These are phyloP conservation scores for Paradoxurus hermaphroditus DNA, from an alignment of 2,113 vertebrate genomes.

Conservation along the genomic window DNA sequence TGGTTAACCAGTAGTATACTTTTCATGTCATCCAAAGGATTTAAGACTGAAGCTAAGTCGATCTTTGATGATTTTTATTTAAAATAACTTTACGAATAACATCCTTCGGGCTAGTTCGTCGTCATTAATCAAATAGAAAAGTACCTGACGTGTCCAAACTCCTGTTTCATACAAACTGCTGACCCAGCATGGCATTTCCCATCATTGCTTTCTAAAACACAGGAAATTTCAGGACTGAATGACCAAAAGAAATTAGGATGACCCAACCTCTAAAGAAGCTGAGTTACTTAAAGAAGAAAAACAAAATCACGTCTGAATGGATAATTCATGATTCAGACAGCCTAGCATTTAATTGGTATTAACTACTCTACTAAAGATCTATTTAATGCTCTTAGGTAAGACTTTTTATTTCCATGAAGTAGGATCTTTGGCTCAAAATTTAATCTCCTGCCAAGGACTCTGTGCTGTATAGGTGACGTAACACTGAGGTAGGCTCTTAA, in stretches of 20 bases:
- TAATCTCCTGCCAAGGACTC: constrained; percentile 66
- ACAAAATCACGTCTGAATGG: constrained; percentile 57
- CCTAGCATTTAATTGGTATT: constrained; percentile 65
- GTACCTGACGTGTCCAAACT: background rate
- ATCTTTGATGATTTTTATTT: constrained; percentile 45
- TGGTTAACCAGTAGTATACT: background rate
- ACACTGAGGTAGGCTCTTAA: constrained; percentile 65
- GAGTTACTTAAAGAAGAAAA: constrained; percentile 65
- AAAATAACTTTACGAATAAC: constrained; percentile 33
- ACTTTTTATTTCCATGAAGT: constrained; percentile 72
- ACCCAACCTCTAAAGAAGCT: constrained; percentile 12
- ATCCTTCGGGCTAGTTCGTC: background rate
- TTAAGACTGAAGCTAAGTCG: constrained; percentile 42
- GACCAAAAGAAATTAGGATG: constrained; percentile 39
- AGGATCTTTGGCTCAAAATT: constrained; percentile 73
- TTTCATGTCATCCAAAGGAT: constrained; percentile 16
- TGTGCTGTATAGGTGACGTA: constrained; percentile 61
- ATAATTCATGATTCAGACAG: constrained; percentile 65
- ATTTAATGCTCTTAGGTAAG: constrained; percentile 72
- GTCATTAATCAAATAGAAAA: constrained; percentile 30
- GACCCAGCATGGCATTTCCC: constrained; percentile 30
- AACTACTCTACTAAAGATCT: constrained; percentile 68
- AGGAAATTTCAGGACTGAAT: constrained; percentile 44
- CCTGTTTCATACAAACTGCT: constrained; percentile 45
- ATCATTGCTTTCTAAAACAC: constrained; percentile 54